Evolutionary conservation across 2,888 invertebrate species (phyloP), one percentile per base, ranked within the genome.

Genomic region (Patella depressa): DNA sequence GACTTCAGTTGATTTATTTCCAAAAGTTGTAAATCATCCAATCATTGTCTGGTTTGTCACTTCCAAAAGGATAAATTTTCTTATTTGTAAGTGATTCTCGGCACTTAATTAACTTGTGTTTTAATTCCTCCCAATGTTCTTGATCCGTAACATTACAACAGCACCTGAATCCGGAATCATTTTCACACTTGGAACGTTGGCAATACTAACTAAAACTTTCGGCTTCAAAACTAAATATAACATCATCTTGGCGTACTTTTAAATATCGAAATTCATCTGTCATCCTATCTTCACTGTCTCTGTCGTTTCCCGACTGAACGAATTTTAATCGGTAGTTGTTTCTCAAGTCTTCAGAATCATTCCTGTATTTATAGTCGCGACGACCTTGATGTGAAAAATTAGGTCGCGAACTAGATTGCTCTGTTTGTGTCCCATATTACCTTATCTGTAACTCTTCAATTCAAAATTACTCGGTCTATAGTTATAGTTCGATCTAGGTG

Each of bases 51-150:
- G 65, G n/a, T n/a, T 65, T 65, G 3, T 65, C 65, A 65, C 65
- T 65, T n/a, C 65, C 65, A 65, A 9, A 65, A 12, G 65, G 65
- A 65, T 65, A 65, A 65, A 65, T 15, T 65, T 65, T 65, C 24
- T 65, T 65, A n/a, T 65, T 65, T 19, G 65, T 17, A 19, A 65
- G 3, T 65, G 19, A 19, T 9, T 9, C 1, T n/a, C 9, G 7
- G 17, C 65, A 65, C 11, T 65, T 65, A 11, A 65, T 24, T 17
- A 17, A 17, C 65, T 65, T 65, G 3, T 29, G 2, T 24, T 65
- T 65, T 7, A 65, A 24, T 65, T 65, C 24, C n/a, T 65, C 65
- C 65, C 65, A 65, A 19, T 65, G 19, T n/a, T n/a, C n/a, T 65
- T 24, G 17, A n/a, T 19, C 59, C 9, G 19, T n/a, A 59, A 59